phyloP scores from a whole-genome alignment of 1,140 invertebrate species.

The Aphis gossypii region DNA sequence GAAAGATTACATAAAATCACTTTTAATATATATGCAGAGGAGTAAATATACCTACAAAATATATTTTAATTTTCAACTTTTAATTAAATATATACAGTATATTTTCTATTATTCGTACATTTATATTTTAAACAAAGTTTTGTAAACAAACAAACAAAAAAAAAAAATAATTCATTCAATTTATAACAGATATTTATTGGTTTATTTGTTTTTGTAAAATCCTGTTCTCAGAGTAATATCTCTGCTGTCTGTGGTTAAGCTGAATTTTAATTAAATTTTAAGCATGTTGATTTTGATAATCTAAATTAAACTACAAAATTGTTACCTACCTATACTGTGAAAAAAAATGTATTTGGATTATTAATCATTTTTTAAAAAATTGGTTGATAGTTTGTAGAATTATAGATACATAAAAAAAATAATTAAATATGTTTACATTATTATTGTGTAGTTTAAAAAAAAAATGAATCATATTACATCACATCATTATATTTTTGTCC shows the following conservation, averaged over 20 bases:
- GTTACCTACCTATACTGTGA: no score
- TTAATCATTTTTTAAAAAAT: no score
- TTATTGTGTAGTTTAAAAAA: background rate
- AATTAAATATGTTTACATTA: background rate
- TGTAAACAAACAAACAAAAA: background rate
- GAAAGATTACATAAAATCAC: background rate
- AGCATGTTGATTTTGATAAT: no score
- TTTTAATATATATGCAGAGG: no score
- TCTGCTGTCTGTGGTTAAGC: no score
- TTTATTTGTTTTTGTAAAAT: no score
- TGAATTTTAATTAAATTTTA: no score
- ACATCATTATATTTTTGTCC: background rate
- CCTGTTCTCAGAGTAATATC: no score
- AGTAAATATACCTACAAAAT: background rate
- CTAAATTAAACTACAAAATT: no score
- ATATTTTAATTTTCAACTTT: background rate
- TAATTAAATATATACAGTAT: background rate
- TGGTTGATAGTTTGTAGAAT: no score
- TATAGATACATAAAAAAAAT: background rate
- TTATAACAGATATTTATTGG: no score
- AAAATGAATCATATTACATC: background rate
- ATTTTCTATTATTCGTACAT: background rate
- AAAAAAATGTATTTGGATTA: no score
- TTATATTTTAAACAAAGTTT: background rate
- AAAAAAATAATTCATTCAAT: background rate